phyloP scores from a whole-genome alignment of 2,797 vertebrate species.

The Limosa lapponica region DNA sequence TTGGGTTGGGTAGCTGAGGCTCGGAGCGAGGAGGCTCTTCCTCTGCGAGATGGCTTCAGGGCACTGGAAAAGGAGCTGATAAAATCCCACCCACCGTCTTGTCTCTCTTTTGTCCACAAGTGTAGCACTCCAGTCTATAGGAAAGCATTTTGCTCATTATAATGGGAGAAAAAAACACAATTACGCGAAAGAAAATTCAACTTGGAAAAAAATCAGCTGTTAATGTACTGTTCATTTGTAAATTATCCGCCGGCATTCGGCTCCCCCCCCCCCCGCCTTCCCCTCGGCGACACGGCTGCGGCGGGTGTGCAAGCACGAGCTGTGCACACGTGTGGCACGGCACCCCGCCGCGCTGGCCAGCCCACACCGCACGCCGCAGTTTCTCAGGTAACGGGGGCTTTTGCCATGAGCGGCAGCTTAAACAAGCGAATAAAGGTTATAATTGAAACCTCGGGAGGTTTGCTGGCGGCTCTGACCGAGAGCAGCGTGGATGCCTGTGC shows the following conservation, averaged over 20 bases:
- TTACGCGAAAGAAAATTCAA: neutral
- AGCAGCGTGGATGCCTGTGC: neutral
- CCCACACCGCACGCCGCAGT: neutral
- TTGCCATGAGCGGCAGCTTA: constrained; percentile 29
- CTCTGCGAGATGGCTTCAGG: neutral
- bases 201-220: neutral
- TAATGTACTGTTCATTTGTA: neutral
- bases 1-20: neutral
- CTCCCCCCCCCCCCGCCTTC: neutral
- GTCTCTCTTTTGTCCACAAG: neutral
- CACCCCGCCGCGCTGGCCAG: neutral
- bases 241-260: neutral
- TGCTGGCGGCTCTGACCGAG: neutral
- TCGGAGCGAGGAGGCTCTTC: neutral
- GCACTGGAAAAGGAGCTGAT: neutral
- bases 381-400: constrained; percentile 58
- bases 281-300: accelerated
- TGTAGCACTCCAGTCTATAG: neutral
- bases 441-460: neutral
- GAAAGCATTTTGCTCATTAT: neutral
- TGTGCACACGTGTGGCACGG: neutral
- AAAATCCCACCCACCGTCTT: neutral
- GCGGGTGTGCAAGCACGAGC: neutral
- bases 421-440: constrained; percentile 22
- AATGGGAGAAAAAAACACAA: accelerated